These are phyloP conservation scores for Sarcophilus harrisii DNA, from an alignment of 2,797 vertebrate species.

Conservation along the genomic window DNA sequence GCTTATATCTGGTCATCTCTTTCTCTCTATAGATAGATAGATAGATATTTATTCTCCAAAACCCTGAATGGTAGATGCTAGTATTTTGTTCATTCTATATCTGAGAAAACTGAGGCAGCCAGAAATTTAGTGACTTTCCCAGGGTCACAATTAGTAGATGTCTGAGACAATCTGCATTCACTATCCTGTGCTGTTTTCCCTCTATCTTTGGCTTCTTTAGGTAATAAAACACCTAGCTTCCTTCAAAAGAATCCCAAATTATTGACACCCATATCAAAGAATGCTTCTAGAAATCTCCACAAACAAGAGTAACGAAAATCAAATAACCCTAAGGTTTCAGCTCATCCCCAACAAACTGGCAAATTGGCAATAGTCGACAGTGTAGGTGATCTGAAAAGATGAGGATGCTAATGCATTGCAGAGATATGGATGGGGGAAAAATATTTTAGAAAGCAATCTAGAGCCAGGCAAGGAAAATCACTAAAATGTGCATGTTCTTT, in stretches of 20 bases:
- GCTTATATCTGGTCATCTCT: no score
- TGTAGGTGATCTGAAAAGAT: neutral
- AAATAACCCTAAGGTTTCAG: neutral
- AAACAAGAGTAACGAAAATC: neutral
- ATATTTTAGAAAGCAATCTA: neutral
- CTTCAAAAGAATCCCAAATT: neutral
- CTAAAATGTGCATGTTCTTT: neutral
- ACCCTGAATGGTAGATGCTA: neutral
- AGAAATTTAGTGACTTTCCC: neutral
- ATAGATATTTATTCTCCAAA: no score
- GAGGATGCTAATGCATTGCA: neutral
- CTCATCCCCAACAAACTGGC: neutral
- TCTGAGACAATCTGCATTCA: no score
- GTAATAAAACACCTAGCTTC: neutral
- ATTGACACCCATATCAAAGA: neutral
- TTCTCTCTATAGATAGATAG: no score
- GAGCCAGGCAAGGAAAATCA: neutral
- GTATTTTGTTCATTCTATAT: neutral
- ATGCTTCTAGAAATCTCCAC: neutral
- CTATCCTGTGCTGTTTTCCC: neutral
- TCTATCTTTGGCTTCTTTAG: neutral
- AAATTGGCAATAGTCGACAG: neutral
- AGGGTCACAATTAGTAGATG: neutral
- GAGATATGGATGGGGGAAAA: neutral
- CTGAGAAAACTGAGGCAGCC: neutral